Base-by-base conservation (phyloP, 2,797 vertebrate species). In the Orientallactaga sibirica region DNA sequence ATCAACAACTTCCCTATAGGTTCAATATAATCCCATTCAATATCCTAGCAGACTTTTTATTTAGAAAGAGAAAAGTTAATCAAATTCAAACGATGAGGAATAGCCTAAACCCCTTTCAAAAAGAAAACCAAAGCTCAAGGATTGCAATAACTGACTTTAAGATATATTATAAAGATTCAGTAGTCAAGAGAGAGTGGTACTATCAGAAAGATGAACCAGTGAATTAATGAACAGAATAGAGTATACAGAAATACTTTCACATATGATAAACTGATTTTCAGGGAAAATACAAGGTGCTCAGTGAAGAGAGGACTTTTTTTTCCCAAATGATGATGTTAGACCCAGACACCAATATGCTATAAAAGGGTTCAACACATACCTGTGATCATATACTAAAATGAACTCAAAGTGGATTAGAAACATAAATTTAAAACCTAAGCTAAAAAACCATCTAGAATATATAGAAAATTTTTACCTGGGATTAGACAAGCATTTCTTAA, bases 341-440 rank as follows among this genome's bases (percentile, higher is more conserved):
- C 79, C 48, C n/a, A 11, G 4, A 41, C 66, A 88, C n/a, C 5
- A 29, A 7, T 68, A 73, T 58, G 19, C 4, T 33, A 86, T 83
- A 52, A n/a, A 75, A 87, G 58, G 16, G 6, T 86, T 81, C 9
- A 80, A 52, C 8, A 89, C 27, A 93, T 62, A 86, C 5, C 75
- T 90, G 41, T 52, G n/a, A 80, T 12, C 20, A 78, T 27, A 73
- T 41, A 58, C 61, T 67, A 58, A 91, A 92, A 93, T 73, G 41
- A 90, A 90, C 20, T 68, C 33, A 85, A 93, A 90, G 78, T 43
- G 1, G 43, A 86, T 80, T 58, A 67, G 76, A 93, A 88, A 91
- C 58, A 43, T 85, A 94, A 92, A 92, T 3, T 24, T 70, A 86
- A 96, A 95, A 87, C 11, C 7, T 70, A 76, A 95, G 92, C 48